A percentile compares a stretch with the other conserved stretches of the same genome.
These are phyloP conservation scores for Epirrita christyi DNA, from an alignment of 2,888 invertebrate species.

Conservation along the genomic window DNA sequence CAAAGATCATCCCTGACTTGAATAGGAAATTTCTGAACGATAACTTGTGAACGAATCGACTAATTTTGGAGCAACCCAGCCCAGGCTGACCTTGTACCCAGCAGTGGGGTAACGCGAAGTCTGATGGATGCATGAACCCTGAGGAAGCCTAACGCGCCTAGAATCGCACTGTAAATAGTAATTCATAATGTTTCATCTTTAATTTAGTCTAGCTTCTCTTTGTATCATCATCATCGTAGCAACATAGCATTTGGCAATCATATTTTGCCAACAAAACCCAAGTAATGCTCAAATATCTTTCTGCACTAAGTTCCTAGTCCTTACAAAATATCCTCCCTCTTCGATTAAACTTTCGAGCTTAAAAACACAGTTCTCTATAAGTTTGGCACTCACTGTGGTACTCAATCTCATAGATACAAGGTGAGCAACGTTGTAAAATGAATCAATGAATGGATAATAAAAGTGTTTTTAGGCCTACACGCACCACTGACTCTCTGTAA, in stretches of 20 bases:
- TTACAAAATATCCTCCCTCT: not conserved
- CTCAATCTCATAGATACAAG: not conserved
- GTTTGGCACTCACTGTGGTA: constrained; percentile 4
- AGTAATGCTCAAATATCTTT: not conserved
- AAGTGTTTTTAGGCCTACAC: constrained; percentile 18
- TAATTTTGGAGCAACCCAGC: too few relatives aligned
- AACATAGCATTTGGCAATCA: not conserved
- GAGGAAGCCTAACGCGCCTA: too few relatives aligned
- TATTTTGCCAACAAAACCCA: not conserved
- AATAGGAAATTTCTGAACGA: too few relatives aligned
- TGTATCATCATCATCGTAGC: not conserved
- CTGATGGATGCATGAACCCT: too few relatives aligned
- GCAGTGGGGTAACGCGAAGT: too few relatives aligned
- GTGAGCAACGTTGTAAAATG: constrained; percentile 22
- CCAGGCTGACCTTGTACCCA: too few relatives aligned
- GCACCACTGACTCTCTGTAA: not conserved
- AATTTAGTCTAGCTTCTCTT: not conserved
- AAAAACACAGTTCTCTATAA: not conserved
- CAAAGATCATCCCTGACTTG: too few relatives aligned
- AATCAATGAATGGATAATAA: constrained; percentile 31
- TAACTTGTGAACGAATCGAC: too few relatives aligned
- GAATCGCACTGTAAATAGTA: too few relatives aligned
- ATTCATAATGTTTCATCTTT: too few relatives aligned
- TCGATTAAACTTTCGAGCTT: constrained; percentile 3
- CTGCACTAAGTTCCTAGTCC: not conserved